Base-by-base conservation (phyloP, 2,113 vertebrate genomes). In the Eretmochelys imbricata region DNA sequence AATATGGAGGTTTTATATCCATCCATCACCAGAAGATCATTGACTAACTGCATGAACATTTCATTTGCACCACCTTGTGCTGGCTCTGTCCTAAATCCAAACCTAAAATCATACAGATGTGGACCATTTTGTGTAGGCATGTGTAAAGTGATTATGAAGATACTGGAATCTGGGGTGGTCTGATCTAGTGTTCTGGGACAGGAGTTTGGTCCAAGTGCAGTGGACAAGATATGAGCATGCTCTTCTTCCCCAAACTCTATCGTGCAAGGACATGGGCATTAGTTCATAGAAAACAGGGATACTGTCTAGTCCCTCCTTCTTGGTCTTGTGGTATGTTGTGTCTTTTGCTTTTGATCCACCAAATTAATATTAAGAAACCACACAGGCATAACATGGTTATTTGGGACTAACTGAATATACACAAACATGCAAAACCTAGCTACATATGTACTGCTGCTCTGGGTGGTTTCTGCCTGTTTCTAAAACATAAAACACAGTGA, bases 1-100 rank as follows among this genome's bases (percentile, higher is more conserved):
- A 78, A 48, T 6, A 46, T 27, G 42, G 11, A 76, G 17, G 38
- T 78, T 27, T 48, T 78, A 78, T 29, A 0, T 46, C 89, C 13
- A 76, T 10, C n/a, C 6, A 65, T 87, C 84, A 78, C 38, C 80
- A 42, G 6, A 24, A 82, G 27, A 90, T 93, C 62, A 53, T 38
- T 84, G n/a, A 54, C 51, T 2, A 19, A 6, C 54, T 92, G 92
- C 89, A 84, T 6, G 35, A 87, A 20, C 10, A 51, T 16, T 92
- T 92, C 65, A 84, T 81, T 80, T 84, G 89, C 20, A 13, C 29
- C 5, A 12, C 14, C 57, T 65, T 82, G 11, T 55, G 31, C 10
- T 55, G 7, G 55, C 80, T 55, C n/a, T 72, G 57, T 38, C 29
- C 69, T 91, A 85, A 89, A 95, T 89, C 85, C 72, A 88, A 10